Evolutionary conservation across 1,140 invertebrate species (phyloP), one percentile per base, ranked within the genome.

Genomic region (Neuroterus valhalla): DNA sequence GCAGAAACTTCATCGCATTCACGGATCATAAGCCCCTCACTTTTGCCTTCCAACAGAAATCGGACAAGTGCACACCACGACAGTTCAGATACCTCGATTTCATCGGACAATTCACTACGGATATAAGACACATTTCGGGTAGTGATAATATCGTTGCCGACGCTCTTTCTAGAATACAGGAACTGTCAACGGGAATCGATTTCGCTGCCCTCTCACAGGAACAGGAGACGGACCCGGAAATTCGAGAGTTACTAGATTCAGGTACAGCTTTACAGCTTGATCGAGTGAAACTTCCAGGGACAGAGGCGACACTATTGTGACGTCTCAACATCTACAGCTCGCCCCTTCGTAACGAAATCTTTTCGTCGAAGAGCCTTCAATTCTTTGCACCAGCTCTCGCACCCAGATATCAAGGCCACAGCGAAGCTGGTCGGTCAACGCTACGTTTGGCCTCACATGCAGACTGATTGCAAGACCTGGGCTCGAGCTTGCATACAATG

Each of bases 31-130:
- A n/a, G n/a, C n/a, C n/a, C n/a, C n/a, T n/a, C n/a, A n/a, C n/a
- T n/a, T n/a, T n/a, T n/a, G n/a, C 68, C 55, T 45, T 11, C 66
- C 68, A 66, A 70, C 43, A 78, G 70, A 12, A 15, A 10, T n/a
- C n/a, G 2, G 69, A 78, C 5, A 76, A 76, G 43, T 66, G 43
- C 8, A 62, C 74, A 5, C 71, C 81, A n/a, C 46, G 80, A 8
- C 83, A 79, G 52, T 81, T 79, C 52, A 77, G 75, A 23, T 80
- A 90, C 26, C 68, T n/a, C n/a, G n/a, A n/a, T n/a, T n/a, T n/a
- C n/a, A n/a, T n/a, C n/a, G n/a, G n/a, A n/a, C n/a, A n/a, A 78
- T 89, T 86, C 71, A 82, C 84, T 0, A 86, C 84, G 0, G 81
- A 88, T 52, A 85, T 90, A 31, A 46, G 75, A 17, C 80, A 89